phyloP scores from a whole-genome alignment of 2,113 vertebrate species.

The Laticauda colubrina region DNA sequence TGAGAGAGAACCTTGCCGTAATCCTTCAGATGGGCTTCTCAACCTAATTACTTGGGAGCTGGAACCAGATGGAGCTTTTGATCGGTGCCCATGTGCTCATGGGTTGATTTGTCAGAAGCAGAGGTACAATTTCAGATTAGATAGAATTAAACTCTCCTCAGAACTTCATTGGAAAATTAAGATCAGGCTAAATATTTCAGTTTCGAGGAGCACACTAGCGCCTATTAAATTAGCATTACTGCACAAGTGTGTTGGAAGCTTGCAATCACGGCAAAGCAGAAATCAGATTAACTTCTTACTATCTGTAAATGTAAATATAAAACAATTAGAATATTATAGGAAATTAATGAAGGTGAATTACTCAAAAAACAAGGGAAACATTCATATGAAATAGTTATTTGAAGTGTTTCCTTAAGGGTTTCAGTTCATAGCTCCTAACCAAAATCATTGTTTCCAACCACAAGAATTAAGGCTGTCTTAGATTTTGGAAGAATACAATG shows the following conservation, averaged over 20 bases:
- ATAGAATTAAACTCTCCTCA: neutral
- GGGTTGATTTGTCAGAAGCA: slow-evolving; percentile 85
- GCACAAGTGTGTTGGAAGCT: neutral
- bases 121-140: slow-evolving; percentile 67
- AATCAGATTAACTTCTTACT: neutral
- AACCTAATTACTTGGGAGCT: slow-evolving; percentile 85
- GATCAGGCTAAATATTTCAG: neutral
- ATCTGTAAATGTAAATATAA: neutral
- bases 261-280: neutral
- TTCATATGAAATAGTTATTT: neutral
- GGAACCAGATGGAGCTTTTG: slow-evolving; percentile 75
- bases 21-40: slow-evolving; percentile 78
- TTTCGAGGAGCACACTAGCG: neutral
- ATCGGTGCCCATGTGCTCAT: slow-evolving; percentile 84
- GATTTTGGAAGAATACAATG: neutral
- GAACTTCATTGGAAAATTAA: too few relatives aligned
- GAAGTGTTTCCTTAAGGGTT: neutral
- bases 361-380: neutral
- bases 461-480: neutral
- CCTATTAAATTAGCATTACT: neutral
- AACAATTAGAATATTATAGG: neutral
- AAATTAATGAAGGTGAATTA: neutral
- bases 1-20: slow-evolving; percentile 81
- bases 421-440: neutral
- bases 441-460: neutral